Conservation (phyloP, 2,113 vertebrate species). For the Taurulus bubalis region DNA sequence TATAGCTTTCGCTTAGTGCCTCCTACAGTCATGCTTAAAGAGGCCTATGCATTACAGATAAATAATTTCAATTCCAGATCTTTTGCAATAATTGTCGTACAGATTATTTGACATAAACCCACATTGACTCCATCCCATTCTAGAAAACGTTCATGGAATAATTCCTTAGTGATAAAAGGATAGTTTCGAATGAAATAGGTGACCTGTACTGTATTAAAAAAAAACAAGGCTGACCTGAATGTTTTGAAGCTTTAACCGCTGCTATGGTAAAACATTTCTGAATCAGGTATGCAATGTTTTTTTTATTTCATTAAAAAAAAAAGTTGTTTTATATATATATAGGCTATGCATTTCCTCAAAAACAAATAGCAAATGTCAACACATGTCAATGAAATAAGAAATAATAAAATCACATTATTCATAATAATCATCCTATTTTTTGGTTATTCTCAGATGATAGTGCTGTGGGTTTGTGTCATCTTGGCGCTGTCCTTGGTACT, state of each 20-base stretch:
- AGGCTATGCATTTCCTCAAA: background rate
- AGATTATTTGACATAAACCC: background rate
- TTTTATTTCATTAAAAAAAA: too few species aligned
- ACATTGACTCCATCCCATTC: background rate
- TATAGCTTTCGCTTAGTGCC: slow-evolving; percentile 8
- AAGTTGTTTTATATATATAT: too few species aligned
- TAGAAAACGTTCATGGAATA: background rate
- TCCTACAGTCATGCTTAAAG: slow-evolving; percentile 10
- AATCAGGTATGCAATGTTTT: too few species aligned
- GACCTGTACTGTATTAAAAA: background rate
- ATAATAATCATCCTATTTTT: background rate
- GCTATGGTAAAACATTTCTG: too few species aligned
- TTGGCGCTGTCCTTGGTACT: too few species aligned
- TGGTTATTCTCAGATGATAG: background rate
- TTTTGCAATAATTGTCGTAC: background rate
- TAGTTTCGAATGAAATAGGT: background rate
- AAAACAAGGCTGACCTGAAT: background rate
- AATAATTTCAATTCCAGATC: background rate
- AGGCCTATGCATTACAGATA: slow-evolving; percentile 3
- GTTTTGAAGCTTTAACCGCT: background rate
- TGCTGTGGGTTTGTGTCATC: background rate
- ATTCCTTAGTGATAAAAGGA: background rate
- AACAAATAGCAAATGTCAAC: background rate
- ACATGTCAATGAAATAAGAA: background rate
- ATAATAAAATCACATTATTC: background rate